Evolutionary conservation across 1,140 invertebrate species (phyloP), one percentile per base, ranked within the genome.

Genomic region (Chironomus tepperi): DNA sequence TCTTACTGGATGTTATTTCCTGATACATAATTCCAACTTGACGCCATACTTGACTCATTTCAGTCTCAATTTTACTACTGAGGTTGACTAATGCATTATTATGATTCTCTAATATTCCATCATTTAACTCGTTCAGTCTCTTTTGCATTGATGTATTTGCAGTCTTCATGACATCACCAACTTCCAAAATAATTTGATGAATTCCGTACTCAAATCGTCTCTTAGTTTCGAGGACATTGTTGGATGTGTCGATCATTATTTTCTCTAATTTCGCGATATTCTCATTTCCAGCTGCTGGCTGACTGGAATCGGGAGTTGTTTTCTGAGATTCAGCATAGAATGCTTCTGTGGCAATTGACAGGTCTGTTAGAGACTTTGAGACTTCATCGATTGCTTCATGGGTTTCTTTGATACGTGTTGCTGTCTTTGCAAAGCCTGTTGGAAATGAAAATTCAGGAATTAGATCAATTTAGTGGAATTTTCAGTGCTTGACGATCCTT

Each of bases 21-120:
- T 91, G 88, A 80, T 94, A 91, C 91, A 96, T 93, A 16, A 93
- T 92, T 75, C 92, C 91, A 77, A 94, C 93, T 83, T 93, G 92
- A 16, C 91, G 83, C 93, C 93, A 94, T 1, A 95, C 92, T 80
- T 93, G 90, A 74, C 89, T 89, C 80, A 96, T 92, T 79, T 94
- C 92, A 21, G 88, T 84, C 77, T 94, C 92, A 79, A 96, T 89
- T 78, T 91, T 90, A 0, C 84, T 84, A 6, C 89, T 94, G 24
- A 95, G 80, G 81, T 95, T 94, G 3, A 87, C 86, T 42, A 92
- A 82, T 0, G 89, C 89, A 8, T 86, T 87, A 18, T 88, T 88
- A 78, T 94, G 92, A 77, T 90, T 91, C n/a, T 86, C 87, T 73
- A 93, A 83, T 73, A 95, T 89, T 0, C 86, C 85, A 21, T 85